Evolutionary conservation across 2,888 invertebrate genomes (phyloP).

Genomic region (Saturnia pavonia): DNA sequence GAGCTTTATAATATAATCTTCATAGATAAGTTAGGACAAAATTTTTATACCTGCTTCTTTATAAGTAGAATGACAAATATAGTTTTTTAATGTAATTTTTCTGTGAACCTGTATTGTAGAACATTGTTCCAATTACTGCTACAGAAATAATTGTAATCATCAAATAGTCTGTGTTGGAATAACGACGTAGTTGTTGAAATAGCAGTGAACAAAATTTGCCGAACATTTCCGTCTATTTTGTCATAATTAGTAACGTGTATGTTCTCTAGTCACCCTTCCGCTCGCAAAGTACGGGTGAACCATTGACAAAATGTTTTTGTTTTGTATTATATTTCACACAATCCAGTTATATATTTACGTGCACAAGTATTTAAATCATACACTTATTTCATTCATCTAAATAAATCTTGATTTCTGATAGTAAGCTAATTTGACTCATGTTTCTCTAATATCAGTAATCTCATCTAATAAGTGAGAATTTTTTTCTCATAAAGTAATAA

Average conservation of each 20-base stretch:
- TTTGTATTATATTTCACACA: slow-evolving; percentile 48
- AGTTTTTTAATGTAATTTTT: no score
- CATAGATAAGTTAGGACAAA: no score
- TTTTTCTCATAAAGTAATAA: no score
- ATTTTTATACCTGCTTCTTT: no score
- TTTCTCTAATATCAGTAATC: no score
- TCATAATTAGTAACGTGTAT: slow-evolving; percentile 29
- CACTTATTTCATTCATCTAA: no score
- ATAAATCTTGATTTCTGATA: no score
- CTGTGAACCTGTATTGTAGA: not conserved
- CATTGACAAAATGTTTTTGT: slow-evolving; percentile 47
- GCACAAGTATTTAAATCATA: no score
- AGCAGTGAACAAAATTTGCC: not conserved
- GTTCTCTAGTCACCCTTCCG: slow-evolving; percentile 35
- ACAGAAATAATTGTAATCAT: not conserved
- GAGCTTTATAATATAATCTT: no score
- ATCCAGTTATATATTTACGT: slow-evolving; percentile 31
- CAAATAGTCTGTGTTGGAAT: not conserved
- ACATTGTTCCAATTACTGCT: not conserved
- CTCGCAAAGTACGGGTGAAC: slow-evolving; percentile 48
- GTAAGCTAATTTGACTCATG: no score
- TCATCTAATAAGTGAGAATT: no score
- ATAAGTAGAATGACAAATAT: no score
- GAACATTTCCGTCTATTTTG: slow-evolving; percentile 12
- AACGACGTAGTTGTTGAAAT: not conserved